Evolutionary conservation across 2,888 invertebrate species (phyloP).

Genomic region (Anaspis maculata): DNA sequence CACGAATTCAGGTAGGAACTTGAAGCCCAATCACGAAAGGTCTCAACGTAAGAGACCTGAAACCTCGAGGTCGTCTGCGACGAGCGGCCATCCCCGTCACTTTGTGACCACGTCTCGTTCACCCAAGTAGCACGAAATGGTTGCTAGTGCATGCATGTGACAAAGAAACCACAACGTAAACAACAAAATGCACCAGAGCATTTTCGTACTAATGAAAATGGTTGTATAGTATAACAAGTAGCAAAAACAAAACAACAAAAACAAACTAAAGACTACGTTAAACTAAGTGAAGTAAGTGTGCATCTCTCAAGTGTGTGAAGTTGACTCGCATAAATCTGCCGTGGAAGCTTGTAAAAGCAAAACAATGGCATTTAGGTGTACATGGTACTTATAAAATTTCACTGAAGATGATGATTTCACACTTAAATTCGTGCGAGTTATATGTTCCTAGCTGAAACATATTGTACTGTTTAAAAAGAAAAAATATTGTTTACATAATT

Average conservation of each 20-base stretch:
- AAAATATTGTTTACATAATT: conserved; percentile 14
- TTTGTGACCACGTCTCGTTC: conserved; percentile 36
- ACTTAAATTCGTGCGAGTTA: conserved; percentile 31
- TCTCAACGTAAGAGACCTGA: conserved; percentile 32
- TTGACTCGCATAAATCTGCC: too few relatives aligned
- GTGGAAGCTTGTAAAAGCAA: too few relatives aligned
- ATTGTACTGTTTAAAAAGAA: conserved; percentile 34
- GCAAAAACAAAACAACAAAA: too few relatives aligned
- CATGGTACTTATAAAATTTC: conserved; percentile 29
- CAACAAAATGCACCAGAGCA: too few relatives aligned
- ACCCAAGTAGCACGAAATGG: conserved; percentile 38
- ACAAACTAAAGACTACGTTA: too few relatives aligned
- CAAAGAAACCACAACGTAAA: conserved; percentile 15
- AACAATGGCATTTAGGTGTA: conserved; percentile 29
- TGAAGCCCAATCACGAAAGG: conserved; percentile 27
- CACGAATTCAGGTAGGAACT: conserved; percentile 16
- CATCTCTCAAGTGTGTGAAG: too few relatives aligned
- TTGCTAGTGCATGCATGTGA: not conserved
- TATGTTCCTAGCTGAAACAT: conserved; percentile 37
- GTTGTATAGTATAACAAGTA: too few relatives aligned
- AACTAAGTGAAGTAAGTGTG: too few relatives aligned
- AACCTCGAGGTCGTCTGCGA: conserved; percentile 33
- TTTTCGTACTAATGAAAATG: too few relatives aligned
- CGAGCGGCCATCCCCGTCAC: conserved; percentile 25
- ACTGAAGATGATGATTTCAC: conserved; percentile 12